phyloP scores from a whole-genome alignment of 2,113 vertebrate species.

The Crocuta crocuta region DNA sequence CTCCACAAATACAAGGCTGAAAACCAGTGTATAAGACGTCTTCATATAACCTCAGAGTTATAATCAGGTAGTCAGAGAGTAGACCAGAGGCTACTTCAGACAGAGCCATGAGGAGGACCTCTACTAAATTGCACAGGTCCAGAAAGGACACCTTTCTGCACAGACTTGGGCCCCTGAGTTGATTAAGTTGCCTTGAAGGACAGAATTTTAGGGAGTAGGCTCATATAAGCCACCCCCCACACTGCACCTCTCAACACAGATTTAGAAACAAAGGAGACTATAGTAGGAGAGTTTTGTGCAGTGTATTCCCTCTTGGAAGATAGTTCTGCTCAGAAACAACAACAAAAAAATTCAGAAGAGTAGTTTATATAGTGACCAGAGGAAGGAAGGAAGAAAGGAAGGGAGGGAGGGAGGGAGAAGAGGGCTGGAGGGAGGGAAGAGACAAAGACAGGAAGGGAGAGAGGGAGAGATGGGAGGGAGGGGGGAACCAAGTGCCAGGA shows the following conservation, averaged over 20 bases:
- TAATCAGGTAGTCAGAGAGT: background rate
- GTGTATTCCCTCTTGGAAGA: background rate
- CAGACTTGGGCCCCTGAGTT: background rate
- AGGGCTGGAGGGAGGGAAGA: too few species aligned
- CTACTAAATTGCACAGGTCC: background rate
- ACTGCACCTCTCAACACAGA: background rate
- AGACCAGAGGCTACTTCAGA: background rate
- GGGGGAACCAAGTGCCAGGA: background rate
- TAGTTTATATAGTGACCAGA: background rate
- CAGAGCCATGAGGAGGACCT: background rate
- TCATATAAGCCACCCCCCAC: background rate
- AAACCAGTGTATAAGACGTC: background rate
- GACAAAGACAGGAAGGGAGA: too few species aligned
- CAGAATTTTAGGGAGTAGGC: background rate
- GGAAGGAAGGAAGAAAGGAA: accelerated
- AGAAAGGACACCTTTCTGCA: background rate
- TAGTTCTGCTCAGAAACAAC: background rate
- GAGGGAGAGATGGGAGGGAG: too few species aligned
- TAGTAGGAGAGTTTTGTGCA: background rate
- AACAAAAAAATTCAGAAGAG: background rate
- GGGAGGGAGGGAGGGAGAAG: background rate
- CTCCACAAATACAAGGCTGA: background rate
- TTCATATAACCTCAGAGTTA: background rate
- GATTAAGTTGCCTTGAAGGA: background rate
- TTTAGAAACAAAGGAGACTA: background rate